Conservation (phyloP, 2,888 invertebrate species). For the Acleris sparsana region DNA sequence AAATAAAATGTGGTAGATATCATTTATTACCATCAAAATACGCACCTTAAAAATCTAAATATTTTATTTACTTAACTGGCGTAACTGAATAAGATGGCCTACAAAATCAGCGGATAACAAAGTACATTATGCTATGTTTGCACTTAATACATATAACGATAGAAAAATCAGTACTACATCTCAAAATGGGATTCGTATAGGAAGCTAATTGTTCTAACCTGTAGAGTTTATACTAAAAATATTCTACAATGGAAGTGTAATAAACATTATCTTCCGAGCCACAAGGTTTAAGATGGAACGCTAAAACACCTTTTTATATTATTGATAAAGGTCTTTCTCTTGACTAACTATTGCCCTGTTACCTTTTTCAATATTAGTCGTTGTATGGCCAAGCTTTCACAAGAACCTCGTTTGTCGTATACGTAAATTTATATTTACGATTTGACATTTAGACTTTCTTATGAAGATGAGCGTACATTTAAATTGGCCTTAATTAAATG, state of each 20-base stretch:
- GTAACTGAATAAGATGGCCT: slow-evolving; percentile 63
- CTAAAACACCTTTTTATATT: neutral
- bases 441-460: no score
- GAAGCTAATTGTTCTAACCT: slow-evolving; percentile 35
- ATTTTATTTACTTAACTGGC: slow-evolving; percentile 70
- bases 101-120: slow-evolving; percentile 33
- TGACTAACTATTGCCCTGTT: no score
- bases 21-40: slow-evolving; percentile 77
- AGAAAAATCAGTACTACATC: slow-evolving; percentile 57
- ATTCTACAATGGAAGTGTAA: neutral
- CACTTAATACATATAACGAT: slow-evolving; percentile 42
- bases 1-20: slow-evolving; percentile 61
- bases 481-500: no score
- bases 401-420: no score
- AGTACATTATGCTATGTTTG: slow-evolving; percentile 30
- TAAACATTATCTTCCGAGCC: neutral
- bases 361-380: no score
- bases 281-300: neutral
- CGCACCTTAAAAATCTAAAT: slow-evolving; percentile 66
- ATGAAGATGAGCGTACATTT: no score
- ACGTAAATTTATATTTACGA: no score
- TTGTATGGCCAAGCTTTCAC: no score
- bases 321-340: no score
- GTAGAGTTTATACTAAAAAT: neutral
- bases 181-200: slow-evolving; percentile 38